phyloP scores from a whole-genome alignment of 2,113 vertebrate genomes.

The Hucho hucho region DNA sequence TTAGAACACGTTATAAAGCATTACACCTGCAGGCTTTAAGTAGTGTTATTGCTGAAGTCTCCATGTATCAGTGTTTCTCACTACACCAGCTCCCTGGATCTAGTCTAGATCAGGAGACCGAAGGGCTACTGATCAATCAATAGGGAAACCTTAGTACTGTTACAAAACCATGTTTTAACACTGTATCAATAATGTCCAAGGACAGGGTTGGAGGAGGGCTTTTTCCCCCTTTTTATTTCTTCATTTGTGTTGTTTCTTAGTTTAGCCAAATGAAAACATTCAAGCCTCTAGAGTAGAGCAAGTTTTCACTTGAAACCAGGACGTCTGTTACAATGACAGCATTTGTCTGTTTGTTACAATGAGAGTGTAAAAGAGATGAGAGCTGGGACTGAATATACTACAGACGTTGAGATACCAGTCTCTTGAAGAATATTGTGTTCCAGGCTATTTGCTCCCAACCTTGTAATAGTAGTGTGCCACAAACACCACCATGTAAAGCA shows the following conservation, averaged over 20 bases:
- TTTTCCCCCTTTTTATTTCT: slow-evolving; percentile 33
- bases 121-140: slow-evolving; percentile 31
- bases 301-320: slow-evolving; percentile 12
- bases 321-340: slow-evolving; percentile 39
- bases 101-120: slow-evolving; percentile 35
- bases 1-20: too few species aligned
- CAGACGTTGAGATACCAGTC: background rate
- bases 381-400: background rate
- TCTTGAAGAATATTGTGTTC: slow-evolving; percentile 14
- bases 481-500: background rate
- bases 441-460: slow-evolving; percentile 21
- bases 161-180: slow-evolving; percentile 54
- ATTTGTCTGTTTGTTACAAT: slow-evolving; percentile 12
- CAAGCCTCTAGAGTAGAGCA: slow-evolving; percentile 27
- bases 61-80: slow-evolving; percentile 10
- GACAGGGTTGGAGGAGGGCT: slow-evolving; percentile 23
- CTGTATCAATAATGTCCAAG: slow-evolving; percentile 49
- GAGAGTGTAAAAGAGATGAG: slow-evolving; percentile 8
- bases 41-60: background rate
- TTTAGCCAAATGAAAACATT: slow-evolving; percentile 39
- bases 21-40: too few species aligned
- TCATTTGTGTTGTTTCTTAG: slow-evolving; percentile 23
- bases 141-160: slow-evolving; percentile 33
- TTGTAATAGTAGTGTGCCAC: slow-evolving; percentile 10
- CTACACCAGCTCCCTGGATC: slow-evolving; percentile 25